phyloP scores from a whole-genome alignment of 2,797 vertebrate species.

The Sphaeramia orbicularis region DNA sequence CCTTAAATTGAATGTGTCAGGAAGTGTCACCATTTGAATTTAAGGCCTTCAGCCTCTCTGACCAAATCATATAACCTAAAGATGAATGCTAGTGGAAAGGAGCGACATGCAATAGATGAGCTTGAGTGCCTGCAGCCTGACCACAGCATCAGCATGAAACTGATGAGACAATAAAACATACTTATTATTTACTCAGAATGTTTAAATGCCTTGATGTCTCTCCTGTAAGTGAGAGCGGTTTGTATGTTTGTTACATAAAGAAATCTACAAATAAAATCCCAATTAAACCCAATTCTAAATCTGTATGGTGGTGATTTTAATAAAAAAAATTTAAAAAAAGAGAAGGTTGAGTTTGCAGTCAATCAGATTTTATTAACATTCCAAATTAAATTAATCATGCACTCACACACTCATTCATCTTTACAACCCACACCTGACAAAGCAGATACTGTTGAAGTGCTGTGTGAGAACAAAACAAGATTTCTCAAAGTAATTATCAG shows the following conservation, averaged over 20 bases:
- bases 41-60: not conserved
- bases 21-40: constrained; percentile 4
- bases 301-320: constrained; percentile 18
- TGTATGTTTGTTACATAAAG: constrained; percentile 77
- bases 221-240: constrained; percentile 62
- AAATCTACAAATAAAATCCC: constrained; percentile 71
- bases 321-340: constrained; percentile 29
- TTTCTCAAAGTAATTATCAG: constrained; percentile 14
- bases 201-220: constrained; percentile 53
- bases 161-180: constrained; percentile 42
- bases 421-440: constrained; percentile 11
- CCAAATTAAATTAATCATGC: constrained; percentile 67
- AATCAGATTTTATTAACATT: constrained; percentile 72
- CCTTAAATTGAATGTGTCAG: constrained; percentile 23
- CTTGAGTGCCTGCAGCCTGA: constrained; percentile 64
- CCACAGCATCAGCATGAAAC: constrained; percentile 66
- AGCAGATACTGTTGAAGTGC: constrained; percentile 43
- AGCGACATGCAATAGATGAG: constrained; percentile 25
- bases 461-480: constrained; percentile 43
- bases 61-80: not conserved
- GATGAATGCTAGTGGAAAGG: constrained; percentile 12
- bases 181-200: constrained; percentile 53
- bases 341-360: constrained; percentile 27
- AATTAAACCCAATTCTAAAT: constrained; percentile 20
- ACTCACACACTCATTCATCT: constrained; percentile 35